Percentiles rank a stretch among this genome's conserved stretches.
phyloP scores from a whole-genome alignment of 92 coral and sea anemone species.

The Muricea muricata region DNA sequence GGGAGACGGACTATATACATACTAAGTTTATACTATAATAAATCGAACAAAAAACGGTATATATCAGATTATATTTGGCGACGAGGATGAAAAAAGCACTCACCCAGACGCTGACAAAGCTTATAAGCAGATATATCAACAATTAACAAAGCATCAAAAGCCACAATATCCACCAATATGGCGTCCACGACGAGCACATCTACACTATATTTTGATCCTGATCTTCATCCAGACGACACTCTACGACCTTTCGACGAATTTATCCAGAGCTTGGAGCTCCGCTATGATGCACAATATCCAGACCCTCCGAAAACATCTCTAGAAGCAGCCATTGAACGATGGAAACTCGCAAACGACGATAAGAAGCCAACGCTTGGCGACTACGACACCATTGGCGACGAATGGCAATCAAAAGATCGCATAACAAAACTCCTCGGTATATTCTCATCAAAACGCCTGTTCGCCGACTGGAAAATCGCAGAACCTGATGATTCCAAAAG shows the following conservation, averaged over 20 bases:
- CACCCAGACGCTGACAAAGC: no score
- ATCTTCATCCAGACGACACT: not conserved
- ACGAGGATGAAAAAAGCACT: conserved; percentile 10
- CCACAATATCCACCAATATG: no score
- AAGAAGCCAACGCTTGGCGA: not conserved
- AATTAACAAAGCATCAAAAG: no score
- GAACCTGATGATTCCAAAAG: not conserved
- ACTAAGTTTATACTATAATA: no score
- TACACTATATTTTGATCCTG: conserved; percentile 24
- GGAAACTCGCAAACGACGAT: not conserved
- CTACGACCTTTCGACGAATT: conserved; percentile 2
- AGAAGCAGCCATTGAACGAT: conserved; percentile 7
- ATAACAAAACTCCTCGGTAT: no score
- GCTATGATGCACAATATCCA: conserved; percentile 6
- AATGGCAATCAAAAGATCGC: no score
- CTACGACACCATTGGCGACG: no score
- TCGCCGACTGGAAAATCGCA: no score
- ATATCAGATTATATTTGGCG: conserved; percentile 8
- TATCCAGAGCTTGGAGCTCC: not conserved
- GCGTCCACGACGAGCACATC: not conserved
- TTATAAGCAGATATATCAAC: no score
- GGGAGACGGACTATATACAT: no score
- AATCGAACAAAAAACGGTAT: no score
- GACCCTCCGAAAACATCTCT: conserved; percentile 1
- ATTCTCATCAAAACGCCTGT: no score